These are phyloP conservation scores for Acromyrmex heyeri DNA, from an alignment of 1,140 invertebrate species.

Conservation along the genomic window DNA sequence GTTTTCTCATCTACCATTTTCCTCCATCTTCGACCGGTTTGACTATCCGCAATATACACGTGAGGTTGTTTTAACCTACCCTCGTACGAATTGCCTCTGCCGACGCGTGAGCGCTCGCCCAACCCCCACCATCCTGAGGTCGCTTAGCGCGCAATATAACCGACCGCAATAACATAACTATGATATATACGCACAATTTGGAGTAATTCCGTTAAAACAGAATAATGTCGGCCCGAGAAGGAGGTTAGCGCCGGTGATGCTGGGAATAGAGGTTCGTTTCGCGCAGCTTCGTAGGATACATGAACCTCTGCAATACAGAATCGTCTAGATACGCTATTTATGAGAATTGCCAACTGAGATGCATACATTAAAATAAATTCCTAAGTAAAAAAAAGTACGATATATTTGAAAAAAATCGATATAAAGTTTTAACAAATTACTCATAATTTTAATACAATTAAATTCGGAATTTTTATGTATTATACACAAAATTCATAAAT, in stretches of 20 bases:
- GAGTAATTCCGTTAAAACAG: conserved; percentile 79
- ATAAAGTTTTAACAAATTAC: not conserved
- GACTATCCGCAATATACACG: conserved; percentile 23
- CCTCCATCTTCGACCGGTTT: conserved; percentile 6
- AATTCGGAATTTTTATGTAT: not conserved
- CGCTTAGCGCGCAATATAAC: conserved; percentile 76
- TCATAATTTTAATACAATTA: not conserved
- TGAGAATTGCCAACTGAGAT: not conserved
- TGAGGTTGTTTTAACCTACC: conserved; percentile 6
- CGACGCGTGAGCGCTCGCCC: not conserved
- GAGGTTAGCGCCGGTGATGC: conserved; percentile 39
- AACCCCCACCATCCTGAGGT: conserved; percentile 30
- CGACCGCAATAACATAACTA: conserved; percentile 77
- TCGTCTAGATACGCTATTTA: not conserved
- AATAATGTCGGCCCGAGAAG: conserved; percentile 65
- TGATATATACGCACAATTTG: conserved; percentile 80
- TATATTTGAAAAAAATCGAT: not conserved
- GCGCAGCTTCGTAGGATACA: not conserved
- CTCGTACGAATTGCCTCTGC: conserved; percentile 57
- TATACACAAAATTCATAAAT: not conserved
- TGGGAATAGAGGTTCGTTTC: conserved; percentile 24
- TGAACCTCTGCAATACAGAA: conserved; percentile 7
- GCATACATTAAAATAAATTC: not conserved
- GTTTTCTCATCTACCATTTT: not conserved
- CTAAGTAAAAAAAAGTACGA: not conserved